Evolutionary conservation across 2,113 vertebrate genomes (phyloP), one percentile per base, ranked within the genome.

Genomic region (Catharus fuscescens): DNA sequence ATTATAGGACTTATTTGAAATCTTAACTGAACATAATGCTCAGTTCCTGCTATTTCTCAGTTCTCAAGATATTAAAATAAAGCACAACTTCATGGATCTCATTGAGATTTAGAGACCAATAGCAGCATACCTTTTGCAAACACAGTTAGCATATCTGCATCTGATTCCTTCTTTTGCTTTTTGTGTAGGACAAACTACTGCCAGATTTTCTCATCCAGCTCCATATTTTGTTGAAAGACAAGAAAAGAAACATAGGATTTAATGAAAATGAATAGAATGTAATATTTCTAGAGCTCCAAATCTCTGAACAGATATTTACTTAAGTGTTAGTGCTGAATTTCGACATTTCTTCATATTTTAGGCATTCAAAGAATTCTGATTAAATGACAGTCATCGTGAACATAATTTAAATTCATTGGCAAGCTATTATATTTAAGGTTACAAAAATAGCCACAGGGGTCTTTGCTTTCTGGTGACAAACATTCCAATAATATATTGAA

Each of bases 201-300:
- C 4, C 57, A 34, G 29, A 59, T 74, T 82, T 71, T 83, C 31
- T 66, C 6, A 6, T 87, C 24, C 16, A 81, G 4, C 11, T 52
- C 62, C 18, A 36, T 56, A 54, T 40, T 80, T 69, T 87, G 15
- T 52, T 87, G 60, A 54, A 90, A 36, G 36, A 76, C 44, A 90
- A 96, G 66, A 64, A 66, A 95, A 47, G 38, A 36, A 93, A 67
- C 6, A 66, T 18, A 93, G 31, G 36, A 86, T 69, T 86, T 92
- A 54, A 93, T 38, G 19, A 74, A 18, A 79, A 88, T 9, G 8
- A 59, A 65, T 71, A 83, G 45, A 94, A 54, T 29, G 8, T 18
- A 91, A 31, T 74, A 86, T 64, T 86, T 94, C 64, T 61, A 52
- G 72, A 92, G 48, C 5, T 95, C 28, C 62, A 87, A 94, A 88